Evolutionary conservation across 2,797 vertebrate genomes (phyloP).

Genomic region (Helicolenus hilgendorfi): DNA sequence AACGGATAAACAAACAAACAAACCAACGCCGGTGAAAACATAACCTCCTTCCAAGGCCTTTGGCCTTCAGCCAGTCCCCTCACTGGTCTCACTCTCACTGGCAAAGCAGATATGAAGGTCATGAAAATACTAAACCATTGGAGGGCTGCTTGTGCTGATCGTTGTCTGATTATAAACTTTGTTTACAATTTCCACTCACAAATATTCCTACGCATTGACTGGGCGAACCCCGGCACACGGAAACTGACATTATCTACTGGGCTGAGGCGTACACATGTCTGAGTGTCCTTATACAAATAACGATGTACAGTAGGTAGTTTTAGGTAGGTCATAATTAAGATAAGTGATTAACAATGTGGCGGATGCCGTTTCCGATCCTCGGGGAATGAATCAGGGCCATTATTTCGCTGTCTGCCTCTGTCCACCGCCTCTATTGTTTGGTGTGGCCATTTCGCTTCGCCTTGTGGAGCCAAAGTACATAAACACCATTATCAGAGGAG

Average conservation of each 20-base stretch:
- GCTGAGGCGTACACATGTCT: neutral
- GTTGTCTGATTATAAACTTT: neutral
- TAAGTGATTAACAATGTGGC: neutral
- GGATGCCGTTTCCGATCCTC: neutral
- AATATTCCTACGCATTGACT: neutral
- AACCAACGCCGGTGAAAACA: too few species aligned
- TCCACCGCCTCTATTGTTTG: constrained; percentile 52
- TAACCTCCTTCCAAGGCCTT: too few species aligned
- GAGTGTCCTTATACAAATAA: neutral
- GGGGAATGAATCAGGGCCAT: constrained; percentile 26
- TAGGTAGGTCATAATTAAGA: neutral
- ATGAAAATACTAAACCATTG: neutral
- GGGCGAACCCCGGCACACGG: neutral
- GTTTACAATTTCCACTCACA: neutral
- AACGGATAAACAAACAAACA: too few species aligned
- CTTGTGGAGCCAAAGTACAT: constrained; percentile 65
- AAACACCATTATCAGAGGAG: constrained; percentile 74
- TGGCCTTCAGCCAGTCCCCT: neutral
- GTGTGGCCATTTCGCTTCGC: constrained; percentile 52
- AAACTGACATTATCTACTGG: neutral
- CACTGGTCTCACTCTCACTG: neutral
- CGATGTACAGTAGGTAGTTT: neutral
- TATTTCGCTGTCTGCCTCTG: constrained; percentile 33
- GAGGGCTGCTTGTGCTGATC: neutral
- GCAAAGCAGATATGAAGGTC: neutral